Percentiles rank a stretch among this genome's conserved stretches.
Conservation (phyloP, 2,888 invertebrate species). For the Protonemura montana region DNA sequence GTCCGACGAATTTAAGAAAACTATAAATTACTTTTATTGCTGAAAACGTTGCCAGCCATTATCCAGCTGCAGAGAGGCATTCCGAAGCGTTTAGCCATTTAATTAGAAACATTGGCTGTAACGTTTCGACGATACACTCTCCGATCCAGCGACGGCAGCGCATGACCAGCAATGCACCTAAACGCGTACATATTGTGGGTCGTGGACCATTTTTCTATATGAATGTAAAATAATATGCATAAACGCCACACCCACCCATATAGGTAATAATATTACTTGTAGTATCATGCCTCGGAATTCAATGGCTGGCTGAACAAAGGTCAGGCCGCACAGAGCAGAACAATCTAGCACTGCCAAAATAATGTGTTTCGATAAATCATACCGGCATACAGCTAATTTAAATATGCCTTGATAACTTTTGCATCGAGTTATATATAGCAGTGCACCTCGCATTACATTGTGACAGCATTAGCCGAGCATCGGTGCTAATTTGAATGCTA, state of each 20-base stretch:
- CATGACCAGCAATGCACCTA: not conserved
- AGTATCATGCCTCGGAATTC: not conserved
- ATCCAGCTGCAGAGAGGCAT: not conserved
- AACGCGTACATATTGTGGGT: not conserved
- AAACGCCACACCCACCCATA: not conserved
- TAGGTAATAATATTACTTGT: not conserved
- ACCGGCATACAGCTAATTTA: not conserved
- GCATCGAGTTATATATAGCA: too few relatives aligned
- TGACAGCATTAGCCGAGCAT: not conserved
- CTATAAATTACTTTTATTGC: slow-evolving; percentile 12
- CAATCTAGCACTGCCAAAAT: slow-evolving; percentile 7
- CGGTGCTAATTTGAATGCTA: not conserved
- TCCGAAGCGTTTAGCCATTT: not conserved
- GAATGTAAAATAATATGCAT: not conserved
- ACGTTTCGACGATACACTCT: not conserved
- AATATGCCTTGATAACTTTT: not conserved
- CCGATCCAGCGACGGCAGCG: not conserved
- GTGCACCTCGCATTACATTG: not conserved
- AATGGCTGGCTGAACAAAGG: not conserved
- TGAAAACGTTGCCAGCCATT: not conserved
- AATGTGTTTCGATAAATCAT: not conserved
- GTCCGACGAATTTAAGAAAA: slow-evolving; percentile 7
- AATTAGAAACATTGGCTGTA: not conserved
- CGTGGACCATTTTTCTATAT: not conserved
- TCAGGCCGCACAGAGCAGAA: not conserved